phyloP scores from a whole-genome alignment of 2,888 invertebrate genomes.

The Agrypnus murinus region DNA sequence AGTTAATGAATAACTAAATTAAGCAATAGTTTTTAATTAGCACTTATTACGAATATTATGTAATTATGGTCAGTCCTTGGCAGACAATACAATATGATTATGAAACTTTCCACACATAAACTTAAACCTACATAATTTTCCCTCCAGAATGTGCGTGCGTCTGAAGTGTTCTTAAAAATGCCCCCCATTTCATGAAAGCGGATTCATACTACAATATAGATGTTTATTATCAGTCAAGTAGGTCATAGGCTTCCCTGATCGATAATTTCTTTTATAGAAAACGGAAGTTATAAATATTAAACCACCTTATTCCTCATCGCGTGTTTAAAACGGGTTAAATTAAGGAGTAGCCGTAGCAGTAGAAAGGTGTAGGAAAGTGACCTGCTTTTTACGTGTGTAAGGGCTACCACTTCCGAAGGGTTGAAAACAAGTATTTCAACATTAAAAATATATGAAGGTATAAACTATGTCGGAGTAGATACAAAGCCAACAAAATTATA shows the following conservation, averaged over 20 bases:
- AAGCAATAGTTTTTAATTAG: conserved; percentile 38
- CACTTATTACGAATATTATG: conserved; percentile 34
- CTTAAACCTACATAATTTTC: conserved; percentile 13
- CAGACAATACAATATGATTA: conserved; percentile 37
- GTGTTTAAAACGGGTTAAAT: too few relatives aligned
- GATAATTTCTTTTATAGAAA: conserved; percentile 10
- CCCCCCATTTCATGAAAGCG: not conserved
- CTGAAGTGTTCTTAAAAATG: conserved; percentile 5
- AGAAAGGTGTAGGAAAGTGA: too few relatives aligned
- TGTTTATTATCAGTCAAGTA: not conserved
- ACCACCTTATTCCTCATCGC: too few relatives aligned
- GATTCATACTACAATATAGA: not conserved
- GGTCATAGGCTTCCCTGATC: conserved; percentile 23
- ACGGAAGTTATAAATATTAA: not conserved
- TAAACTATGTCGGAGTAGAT: too few relatives aligned
- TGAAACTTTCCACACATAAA: conserved; percentile 24
- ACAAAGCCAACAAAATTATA: too few relatives aligned
- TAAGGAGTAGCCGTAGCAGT: too few relatives aligned
- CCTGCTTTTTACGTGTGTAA: too few relatives aligned
- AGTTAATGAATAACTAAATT: conserved; percentile 27
- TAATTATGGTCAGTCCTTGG: conserved; percentile 38
- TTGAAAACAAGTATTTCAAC: too few relatives aligned
- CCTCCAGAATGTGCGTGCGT: conserved; percentile 16
- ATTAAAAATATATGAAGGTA: too few relatives aligned
- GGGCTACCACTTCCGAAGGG: too few relatives aligned